phyloP scores from a whole-genome alignment of 2,888 invertebrate species.

The Ellobium chinense region DNA sequence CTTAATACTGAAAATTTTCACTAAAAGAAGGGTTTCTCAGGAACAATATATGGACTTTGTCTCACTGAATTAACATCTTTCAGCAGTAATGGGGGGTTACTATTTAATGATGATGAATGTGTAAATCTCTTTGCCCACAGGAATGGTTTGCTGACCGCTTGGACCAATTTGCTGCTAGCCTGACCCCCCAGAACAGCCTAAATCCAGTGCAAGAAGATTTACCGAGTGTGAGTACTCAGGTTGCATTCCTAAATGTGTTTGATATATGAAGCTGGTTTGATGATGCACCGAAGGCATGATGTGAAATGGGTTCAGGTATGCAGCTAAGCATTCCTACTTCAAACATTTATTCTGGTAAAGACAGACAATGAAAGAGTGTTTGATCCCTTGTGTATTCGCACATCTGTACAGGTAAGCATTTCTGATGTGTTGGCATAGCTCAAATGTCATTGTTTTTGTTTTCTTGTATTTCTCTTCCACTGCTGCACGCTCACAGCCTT shows the following conservation, averaged over 20 bases:
- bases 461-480: background rate
- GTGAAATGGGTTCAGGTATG: background rate
- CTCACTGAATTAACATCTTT: no score
- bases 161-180: constrained; percentile 82
- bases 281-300: background rate
- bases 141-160: constrained; percentile 89
- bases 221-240: constrained; percentile 39
- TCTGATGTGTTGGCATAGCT: background rate
- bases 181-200: constrained; percentile 43
- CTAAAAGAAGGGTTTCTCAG: no score
- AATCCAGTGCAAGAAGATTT: constrained; percentile 36
- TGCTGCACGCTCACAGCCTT: background rate
- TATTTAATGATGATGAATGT: no score
- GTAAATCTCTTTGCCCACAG: constrained; percentile 77
- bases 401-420: background rate
- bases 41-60: no score
- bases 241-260: no score
- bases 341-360: background rate
- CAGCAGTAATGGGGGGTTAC: no score
- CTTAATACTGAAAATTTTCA: no score
- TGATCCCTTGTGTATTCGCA: background rate
- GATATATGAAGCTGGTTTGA: no score
- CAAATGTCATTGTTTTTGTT: constrained; percentile 14
- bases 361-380: constrained; percentile 10
- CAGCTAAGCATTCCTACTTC: background rate